Percentiles rank a stretch among this genome's conserved stretches.
Conservation (phyloP, 2,797 vertebrate species). For the Microctenopoma lineatum region DNA sequence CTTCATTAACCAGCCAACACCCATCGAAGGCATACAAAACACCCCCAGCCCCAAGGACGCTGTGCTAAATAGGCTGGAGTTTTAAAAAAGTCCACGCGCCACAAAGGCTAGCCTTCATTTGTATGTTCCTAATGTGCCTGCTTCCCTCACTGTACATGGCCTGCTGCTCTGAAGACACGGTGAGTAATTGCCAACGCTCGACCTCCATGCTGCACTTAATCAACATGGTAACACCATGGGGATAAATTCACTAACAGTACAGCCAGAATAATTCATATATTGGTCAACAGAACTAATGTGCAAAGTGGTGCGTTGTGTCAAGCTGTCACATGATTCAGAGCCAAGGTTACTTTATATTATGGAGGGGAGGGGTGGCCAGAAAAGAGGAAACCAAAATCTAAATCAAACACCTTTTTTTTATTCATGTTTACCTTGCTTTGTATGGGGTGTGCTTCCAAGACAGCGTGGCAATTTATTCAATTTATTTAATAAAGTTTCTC, state of each 20-base stretch:
- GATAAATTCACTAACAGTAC: constrained; percentile 76
- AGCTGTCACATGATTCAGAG: constrained; percentile 72
- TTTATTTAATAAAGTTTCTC: not conserved
- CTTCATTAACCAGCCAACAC: constrained; percentile 76
- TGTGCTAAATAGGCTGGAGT: constrained; percentile 68
- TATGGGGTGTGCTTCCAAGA: not conserved
- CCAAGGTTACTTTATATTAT: constrained; percentile 73
- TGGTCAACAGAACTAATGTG: constrained; percentile 78
- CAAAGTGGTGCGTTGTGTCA: constrained; percentile 58
- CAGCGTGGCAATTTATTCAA: too few species aligned
- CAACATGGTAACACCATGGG: constrained; percentile 76
- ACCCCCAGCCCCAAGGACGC: constrained; percentile 73
- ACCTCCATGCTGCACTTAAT: constrained; percentile 81
- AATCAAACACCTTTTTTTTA: not conserved
- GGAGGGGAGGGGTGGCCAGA: constrained; percentile 44
- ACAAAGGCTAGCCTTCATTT: constrained; percentile 79
- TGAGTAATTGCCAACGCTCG: constrained; percentile 81
- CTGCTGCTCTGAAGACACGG: constrained; percentile 74
- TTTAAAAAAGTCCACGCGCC: constrained; percentile 70
- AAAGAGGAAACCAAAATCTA: constrained; percentile 19
- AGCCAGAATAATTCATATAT: constrained; percentile 80
- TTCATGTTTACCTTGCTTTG: not conserved
- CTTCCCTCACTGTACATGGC: constrained; percentile 72
- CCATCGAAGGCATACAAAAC: constrained; percentile 70
- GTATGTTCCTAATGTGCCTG: constrained; percentile 81